Conservation (phyloP, 2,797 vertebrate species). For the Hippopotamyrus pictus region DNA sequence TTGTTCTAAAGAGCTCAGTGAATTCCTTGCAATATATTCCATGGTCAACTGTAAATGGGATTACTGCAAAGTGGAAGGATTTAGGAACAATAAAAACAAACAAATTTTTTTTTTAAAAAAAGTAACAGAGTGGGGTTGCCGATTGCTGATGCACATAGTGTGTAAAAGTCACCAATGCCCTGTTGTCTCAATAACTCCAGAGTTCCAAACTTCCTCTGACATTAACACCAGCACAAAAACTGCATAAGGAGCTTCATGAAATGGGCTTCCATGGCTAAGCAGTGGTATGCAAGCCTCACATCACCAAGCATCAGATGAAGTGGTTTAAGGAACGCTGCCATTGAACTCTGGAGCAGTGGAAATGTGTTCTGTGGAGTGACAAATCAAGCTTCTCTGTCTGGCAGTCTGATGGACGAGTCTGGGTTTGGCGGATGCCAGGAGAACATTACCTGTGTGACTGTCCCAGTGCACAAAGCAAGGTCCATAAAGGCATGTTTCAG, state of each 20-base stretch:
- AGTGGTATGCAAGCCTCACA: not conserved
- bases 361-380: not conserved
- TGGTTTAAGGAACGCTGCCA: not conserved
- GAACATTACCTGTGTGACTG: not conserved
- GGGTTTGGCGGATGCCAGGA: not conserved
- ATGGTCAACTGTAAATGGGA: not conserved
- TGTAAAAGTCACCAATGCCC: not conserved
- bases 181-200: not conserved
- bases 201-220: not conserved
- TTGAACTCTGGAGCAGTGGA: not conserved
- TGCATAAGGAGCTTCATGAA: not conserved
- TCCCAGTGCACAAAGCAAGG: not conserved
- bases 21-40: not conserved
- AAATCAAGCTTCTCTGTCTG: not conserved
- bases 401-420: not conserved
- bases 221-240: not conserved
- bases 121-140: not conserved
- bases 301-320: not conserved
- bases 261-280: not conserved
- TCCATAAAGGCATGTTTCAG: not conserved
- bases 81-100: not conserved
- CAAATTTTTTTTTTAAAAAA: too few species aligned
- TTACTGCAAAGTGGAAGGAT: not conserved
- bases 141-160: not conserved
- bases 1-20: not conserved